Conservation (phyloP, 2,797 vertebrate species). For the Cirrhinus mrigala region DNA sequence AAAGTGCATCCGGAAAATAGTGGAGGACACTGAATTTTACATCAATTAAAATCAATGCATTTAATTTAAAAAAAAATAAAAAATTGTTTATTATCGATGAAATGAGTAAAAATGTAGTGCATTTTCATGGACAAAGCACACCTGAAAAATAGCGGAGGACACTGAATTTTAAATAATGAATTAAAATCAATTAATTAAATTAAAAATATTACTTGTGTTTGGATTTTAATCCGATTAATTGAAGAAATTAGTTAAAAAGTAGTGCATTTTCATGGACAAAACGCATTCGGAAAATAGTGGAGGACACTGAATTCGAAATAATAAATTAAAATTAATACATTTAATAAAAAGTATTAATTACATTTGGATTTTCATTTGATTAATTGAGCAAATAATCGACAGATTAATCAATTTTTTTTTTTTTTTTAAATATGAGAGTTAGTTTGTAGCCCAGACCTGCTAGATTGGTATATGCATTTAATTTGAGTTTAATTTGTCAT, state of each 20-base stretch:
- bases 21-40: no score
- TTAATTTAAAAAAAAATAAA: no score
- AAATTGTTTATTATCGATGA: no score
- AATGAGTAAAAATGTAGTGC: no score
- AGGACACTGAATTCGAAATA: neutral
- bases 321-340: neutral
- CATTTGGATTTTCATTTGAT: neutral
- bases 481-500: neutral
- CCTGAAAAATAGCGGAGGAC: neutral
- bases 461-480: neutral
- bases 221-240: neutral
- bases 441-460: neutral
- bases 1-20: no score
- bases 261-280: neutral
- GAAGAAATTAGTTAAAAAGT: neutral
- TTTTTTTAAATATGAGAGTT: no score
- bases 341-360: neutral
- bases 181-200: neutral
- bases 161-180: neutral
- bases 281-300: neutral
- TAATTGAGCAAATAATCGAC: neutral
- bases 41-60: no score
- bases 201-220: neutral
- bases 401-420: neutral
- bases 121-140: neutral